Conservation (phyloP, 2,888 invertebrate genomes). For the Hypolimnas misippus region DNA sequence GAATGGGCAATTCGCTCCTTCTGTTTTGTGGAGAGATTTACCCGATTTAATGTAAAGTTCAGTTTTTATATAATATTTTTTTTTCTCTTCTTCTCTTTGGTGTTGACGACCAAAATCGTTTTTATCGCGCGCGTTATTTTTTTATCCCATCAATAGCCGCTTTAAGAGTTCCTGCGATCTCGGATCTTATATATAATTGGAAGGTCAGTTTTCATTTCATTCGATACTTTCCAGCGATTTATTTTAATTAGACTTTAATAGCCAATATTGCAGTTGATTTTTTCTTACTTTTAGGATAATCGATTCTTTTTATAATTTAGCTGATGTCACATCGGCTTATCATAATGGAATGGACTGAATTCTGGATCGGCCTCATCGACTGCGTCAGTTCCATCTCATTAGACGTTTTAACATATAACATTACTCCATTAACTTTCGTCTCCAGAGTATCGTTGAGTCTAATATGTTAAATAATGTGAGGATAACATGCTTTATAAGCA, state of each 20-base stretch:
- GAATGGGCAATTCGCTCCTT: slow-evolving; percentile 79
- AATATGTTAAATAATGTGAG: slow-evolving; percentile 15
- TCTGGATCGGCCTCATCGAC: slow-evolving; percentile 13
- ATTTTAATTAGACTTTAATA: slow-evolving; percentile 43
- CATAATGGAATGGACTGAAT: slow-evolving; percentile 57
- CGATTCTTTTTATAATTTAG: slow-evolving; percentile 62
- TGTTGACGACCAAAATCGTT: slow-evolving; percentile 84
- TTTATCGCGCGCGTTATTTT: slow-evolving; percentile 61
- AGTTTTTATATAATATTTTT: slow-evolving; percentile 52
- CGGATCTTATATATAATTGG: slow-evolving; percentile 26
- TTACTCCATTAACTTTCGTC: slow-evolving; percentile 58
- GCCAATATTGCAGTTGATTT: slow-evolving; percentile 42
- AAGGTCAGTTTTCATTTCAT: slow-evolving; percentile 32
- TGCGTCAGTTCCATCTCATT: slow-evolving; percentile 55
- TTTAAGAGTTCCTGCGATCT: slow-evolving; percentile 21
- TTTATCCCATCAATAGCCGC: slow-evolving; percentile 31
- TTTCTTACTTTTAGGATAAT: slow-evolving; percentile 62
- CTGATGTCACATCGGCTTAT: slow-evolving; percentile 58
- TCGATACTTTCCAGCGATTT: slow-evolving; percentile 42
- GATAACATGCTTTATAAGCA: slow-evolving; percentile 17
- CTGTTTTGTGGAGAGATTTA: slow-evolving; percentile 67
- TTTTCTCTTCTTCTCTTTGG: slow-evolving; percentile 71
- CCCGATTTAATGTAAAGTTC: slow-evolving; percentile 65
- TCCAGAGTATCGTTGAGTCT: slow-evolving; percentile 25
- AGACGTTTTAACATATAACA: slow-evolving; percentile 60